Conservation (phyloP, 2,113 vertebrate species). For the Pao palembangensis region DNA sequence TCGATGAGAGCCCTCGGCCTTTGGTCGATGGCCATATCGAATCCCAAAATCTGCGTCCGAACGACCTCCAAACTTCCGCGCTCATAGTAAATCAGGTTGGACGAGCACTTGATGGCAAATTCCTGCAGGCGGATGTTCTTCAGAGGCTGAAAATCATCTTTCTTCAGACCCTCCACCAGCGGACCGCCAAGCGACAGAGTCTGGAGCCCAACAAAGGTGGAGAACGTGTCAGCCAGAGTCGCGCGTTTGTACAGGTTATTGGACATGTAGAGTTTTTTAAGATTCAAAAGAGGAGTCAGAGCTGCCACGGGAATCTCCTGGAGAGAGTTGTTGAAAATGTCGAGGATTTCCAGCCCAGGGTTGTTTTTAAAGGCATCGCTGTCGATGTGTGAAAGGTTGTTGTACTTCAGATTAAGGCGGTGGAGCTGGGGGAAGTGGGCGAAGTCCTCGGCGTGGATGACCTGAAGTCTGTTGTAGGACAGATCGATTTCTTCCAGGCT, state of each 20-base stretch:
- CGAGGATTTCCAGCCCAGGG: slow-evolving; percentile 65
- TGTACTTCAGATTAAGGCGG: slow-evolving; percentile 68
- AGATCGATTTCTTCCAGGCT: slow-evolving; percentile 72
- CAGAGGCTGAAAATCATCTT: slow-evolving; percentile 67
- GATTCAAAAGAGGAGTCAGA: slow-evolving; percentile 60
- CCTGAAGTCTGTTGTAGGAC: slow-evolving; percentile 75
- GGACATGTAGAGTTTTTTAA: slow-evolving; percentile 73
- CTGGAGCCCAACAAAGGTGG: slow-evolving; percentile 56
- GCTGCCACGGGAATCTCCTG: slow-evolving; percentile 66
- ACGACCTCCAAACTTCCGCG: slow-evolving; percentile 73
- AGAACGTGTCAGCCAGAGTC: slow-evolving; percentile 62
- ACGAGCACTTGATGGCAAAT: slow-evolving; percentile 79
- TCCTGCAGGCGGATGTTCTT: slow-evolving; percentile 58
- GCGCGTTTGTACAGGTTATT: slow-evolving; percentile 77
- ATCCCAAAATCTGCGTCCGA: slow-evolving; percentile 69
- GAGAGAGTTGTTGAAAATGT: slow-evolving; percentile 83
- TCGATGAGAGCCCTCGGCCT: slow-evolving; percentile 47
- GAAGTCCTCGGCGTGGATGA: slow-evolving; percentile 60
- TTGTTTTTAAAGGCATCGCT: slow-evolving; percentile 70
- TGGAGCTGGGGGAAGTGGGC: slow-evolving; percentile 56
- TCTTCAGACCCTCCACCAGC: slow-evolving; percentile 62
- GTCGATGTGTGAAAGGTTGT: slow-evolving; percentile 76
- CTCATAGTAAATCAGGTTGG: slow-evolving; percentile 73
- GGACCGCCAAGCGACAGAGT: slow-evolving; percentile 77
- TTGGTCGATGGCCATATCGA: slow-evolving; percentile 77